Evolutionary conservation across 2,797 vertebrate genomes (phyloP), one percentile per base, ranked within the genome.

Genomic region (Coreius guichenoti): DNA sequence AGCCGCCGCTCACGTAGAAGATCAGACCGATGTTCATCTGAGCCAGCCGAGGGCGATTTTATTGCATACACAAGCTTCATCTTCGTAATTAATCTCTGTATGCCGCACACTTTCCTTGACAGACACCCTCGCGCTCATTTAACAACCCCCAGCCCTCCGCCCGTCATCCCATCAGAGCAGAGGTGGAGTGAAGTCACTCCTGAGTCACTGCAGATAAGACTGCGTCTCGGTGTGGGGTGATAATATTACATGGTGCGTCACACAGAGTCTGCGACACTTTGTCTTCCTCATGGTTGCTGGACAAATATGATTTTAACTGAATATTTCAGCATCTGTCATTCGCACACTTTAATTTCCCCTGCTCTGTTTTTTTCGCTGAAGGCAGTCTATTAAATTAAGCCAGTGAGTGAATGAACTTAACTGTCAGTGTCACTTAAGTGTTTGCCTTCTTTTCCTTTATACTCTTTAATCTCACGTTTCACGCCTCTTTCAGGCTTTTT

Each of bases 81-180:
- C 70, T 87, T 89, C 81, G 88, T 88, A 89, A 93, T 92, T 92
- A 86, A 87, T 86, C 77, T 82, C 81, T 51, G 79, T 54, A 82
- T 84, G 85, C 82, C 63, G 74, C 73, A 84, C 81, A 75, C 87
- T 87, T 70, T 63, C 83, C 73, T 63, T 80, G 31, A 69, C 43
- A 80, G 76, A 84, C 86, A 72, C 68, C 51, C 80, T 81, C 82
- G 73, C 76, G 76, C 77, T 86, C 86, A 70, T 82, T 72, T 88
- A 87, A 88, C 79, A 85, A 72, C 67, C 39, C 51, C 75, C 75
- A 61, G 81, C 81, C 80, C 87, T 74, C 83, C 31, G 49, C 86
- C 70, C 47, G 68, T 87, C 86, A 88, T 88, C 82, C 85, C 83
- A 39, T 89, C 86, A 13, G 43, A 80, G 75, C 70, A 86, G 83